A percentile compares a stretch with the other conserved stretches of the same genome.
Evolutionary conservation across 2,797 vertebrate species (phyloP).

Genomic region (Macropodus opercularis): DNA sequence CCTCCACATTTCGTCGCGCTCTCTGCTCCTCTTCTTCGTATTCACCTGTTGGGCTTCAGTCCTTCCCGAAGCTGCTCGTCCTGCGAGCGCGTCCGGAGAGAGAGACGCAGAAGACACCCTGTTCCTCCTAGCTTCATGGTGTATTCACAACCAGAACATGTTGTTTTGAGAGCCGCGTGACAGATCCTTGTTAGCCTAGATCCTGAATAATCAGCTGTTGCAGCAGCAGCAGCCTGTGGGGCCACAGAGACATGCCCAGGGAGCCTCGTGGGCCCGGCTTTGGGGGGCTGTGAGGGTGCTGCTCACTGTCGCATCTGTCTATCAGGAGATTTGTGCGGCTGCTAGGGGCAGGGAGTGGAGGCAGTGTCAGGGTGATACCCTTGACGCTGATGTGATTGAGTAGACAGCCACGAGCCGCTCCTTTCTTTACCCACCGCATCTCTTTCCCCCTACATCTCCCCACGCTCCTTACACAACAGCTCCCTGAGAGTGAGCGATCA

Average conservation of each 20-base stretch:
- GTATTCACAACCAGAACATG: constrained; percentile 68
- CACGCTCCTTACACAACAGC: constrained; percentile 51
- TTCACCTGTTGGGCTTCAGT: constrained; percentile 17
- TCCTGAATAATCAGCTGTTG: constrained; percentile 78
- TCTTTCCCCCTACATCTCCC: constrained; percentile 42
- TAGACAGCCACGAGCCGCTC: constrained; percentile 73
- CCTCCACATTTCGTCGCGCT: not conserved
- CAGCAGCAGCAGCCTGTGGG: constrained; percentile 51
- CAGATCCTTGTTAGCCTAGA: constrained; percentile 67
- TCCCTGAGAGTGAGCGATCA: constrained; percentile 66
- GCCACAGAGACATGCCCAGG: constrained; percentile 56
- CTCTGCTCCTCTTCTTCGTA: not conserved
- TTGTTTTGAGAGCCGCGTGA: constrained; percentile 68
- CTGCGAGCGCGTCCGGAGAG: constrained; percentile 33
- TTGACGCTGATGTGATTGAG: constrained; percentile 83
- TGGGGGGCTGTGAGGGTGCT: constrained; percentile 41
- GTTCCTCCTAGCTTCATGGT: constrained; percentile 59
- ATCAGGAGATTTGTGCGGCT: constrained; percentile 76
- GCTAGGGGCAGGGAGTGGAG: constrained; percentile 73
- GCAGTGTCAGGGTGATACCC: constrained; percentile 81
- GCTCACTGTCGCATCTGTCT: constrained; percentile 69
- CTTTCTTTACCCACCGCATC: constrained; percentile 64
- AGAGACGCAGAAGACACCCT: constrained; percentile 47
- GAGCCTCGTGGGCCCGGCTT: constrained; percentile 47
- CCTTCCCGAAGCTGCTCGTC: constrained; percentile 37